Evolutionary conservation across 1,140 invertebrate genomes (phyloP).

Genomic region (Arctopsyche grandis): DNA sequence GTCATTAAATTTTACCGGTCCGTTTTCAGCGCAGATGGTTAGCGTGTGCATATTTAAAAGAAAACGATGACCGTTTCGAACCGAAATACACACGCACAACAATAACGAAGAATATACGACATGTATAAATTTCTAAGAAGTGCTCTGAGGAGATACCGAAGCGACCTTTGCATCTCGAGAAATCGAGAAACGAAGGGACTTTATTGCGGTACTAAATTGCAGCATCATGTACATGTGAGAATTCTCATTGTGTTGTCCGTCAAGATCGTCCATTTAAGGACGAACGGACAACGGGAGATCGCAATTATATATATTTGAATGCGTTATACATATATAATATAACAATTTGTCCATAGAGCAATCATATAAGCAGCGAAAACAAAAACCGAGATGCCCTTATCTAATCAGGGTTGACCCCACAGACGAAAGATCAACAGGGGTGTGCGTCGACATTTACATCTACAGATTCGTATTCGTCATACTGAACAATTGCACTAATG

Average conservation of each 20-base stretch:
- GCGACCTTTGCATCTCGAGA: background rate
- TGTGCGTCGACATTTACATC: too few relatives aligned
- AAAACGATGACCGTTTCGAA: background rate
- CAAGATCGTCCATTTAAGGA: conserved; percentile 25
- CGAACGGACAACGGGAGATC: background rate
- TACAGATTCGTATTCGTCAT: too few relatives aligned
- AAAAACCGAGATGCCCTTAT: conserved; percentile 7
- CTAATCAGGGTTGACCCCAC: background rate
- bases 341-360: too few relatives aligned
- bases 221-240: conserved; percentile 27
- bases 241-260: conserved; percentile 27
- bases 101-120: background rate
- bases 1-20: conserved; percentile 37
- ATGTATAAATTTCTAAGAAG: too few relatives aligned
- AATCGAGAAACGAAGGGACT: conserved; percentile 11
- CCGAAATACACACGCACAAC: background rate
- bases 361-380: background rate
- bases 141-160: too few relatives aligned
- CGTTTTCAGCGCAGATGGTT: conserved; percentile 13
- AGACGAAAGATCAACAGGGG: too few relatives aligned
- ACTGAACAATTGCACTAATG: too few relatives aligned
- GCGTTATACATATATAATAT: background rate
- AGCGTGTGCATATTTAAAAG: background rate
- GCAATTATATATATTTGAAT: background rate
- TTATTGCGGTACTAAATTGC: conserved; percentile 23